Conservation (phyloP, 2,797 vertebrate species). For the Crypturellus tataupa region DNA sequence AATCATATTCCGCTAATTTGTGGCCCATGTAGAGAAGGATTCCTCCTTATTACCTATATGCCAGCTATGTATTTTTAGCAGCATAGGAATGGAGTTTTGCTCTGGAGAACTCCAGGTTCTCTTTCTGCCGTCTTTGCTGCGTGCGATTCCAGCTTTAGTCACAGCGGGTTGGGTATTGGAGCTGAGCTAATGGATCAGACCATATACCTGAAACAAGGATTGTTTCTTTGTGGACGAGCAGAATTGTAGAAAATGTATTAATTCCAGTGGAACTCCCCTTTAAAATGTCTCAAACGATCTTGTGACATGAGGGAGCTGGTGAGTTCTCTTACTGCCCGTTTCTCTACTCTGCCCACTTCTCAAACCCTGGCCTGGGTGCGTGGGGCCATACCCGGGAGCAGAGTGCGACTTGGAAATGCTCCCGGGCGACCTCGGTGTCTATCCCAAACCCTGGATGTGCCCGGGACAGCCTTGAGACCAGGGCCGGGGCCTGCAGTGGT, state of each 20-base stretch:
- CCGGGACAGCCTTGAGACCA: not conserved
- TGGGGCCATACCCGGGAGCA: not conserved
- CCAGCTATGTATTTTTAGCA: not conserved
- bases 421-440: not conserved
- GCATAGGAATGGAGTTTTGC: not conserved
- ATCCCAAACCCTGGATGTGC: not conserved
- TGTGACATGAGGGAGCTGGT: not conserved
- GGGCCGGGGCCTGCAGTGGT: not conserved
- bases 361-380: accelerated
- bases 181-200: accelerated
- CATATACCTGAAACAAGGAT: not conserved
- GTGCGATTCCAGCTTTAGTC: not conserved
- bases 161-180: accelerated
- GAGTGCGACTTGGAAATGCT: not conserved
- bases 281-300: not conserved
- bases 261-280: not conserved
- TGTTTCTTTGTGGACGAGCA: not conserved
- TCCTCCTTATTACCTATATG: not conserved
- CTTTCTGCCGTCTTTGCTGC: not conserved
- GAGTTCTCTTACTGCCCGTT: not conserved
- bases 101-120: not conserved
- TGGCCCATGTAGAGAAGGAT: not conserved
- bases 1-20: not conserved
- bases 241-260: not conserved
- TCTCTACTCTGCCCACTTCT: accelerated